Evolutionary conservation across 2,797 vertebrate genomes (phyloP).

Genomic region (Loris lydekkerianus): DNA sequence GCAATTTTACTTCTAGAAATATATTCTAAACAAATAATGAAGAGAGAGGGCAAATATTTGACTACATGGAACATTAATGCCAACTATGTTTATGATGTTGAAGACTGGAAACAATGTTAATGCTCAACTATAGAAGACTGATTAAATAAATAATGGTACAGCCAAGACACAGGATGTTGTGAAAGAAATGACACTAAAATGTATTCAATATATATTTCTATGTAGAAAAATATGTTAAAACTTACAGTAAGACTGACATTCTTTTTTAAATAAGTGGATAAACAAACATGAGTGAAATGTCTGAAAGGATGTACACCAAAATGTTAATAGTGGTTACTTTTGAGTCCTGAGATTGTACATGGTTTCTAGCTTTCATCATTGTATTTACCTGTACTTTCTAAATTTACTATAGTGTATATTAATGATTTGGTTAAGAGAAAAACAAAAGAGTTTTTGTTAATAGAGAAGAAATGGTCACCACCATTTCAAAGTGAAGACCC

Average conservation of each 20-base stretch:
- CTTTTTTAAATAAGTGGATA: neutral
- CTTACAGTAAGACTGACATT: neutral
- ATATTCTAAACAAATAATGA: slow-evolving; percentile 10
- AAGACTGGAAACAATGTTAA: slow-evolving; percentile 50
- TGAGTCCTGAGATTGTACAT: neutral
- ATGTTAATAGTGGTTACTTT: neutral
- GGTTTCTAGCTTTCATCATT: neutral
- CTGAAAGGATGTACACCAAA: neutral
- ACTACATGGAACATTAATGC: neutral
- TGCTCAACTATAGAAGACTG: slow-evolving; percentile 23
- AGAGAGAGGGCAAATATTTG: slow-evolving; percentile 50
- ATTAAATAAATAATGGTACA: slow-evolving; percentile 22
- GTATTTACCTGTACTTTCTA: slow-evolving; percentile 37
- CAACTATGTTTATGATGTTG: slow-evolving; percentile 31
- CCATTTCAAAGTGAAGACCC: slow-evolving; percentile 16
- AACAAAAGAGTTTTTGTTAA: slow-evolving; percentile 30
- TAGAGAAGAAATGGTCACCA: slow-evolving; percentile 27
- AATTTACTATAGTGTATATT: slow-evolving; percentile 18
- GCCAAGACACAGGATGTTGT: neutral
- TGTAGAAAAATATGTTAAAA: neutral
- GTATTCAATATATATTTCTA: slow-evolving; percentile 1
- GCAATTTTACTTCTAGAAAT: slow-evolving; percentile 52
- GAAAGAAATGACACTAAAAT: slow-evolving; percentile 1
- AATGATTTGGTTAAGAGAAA: slow-evolving; percentile 62
- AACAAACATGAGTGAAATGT: neutral